A percentile compares a stretch with the other conserved stretches of the same genome.
Conservation (phyloP, 2,797 vertebrate genomes). For the Anas capensis region DNA sequence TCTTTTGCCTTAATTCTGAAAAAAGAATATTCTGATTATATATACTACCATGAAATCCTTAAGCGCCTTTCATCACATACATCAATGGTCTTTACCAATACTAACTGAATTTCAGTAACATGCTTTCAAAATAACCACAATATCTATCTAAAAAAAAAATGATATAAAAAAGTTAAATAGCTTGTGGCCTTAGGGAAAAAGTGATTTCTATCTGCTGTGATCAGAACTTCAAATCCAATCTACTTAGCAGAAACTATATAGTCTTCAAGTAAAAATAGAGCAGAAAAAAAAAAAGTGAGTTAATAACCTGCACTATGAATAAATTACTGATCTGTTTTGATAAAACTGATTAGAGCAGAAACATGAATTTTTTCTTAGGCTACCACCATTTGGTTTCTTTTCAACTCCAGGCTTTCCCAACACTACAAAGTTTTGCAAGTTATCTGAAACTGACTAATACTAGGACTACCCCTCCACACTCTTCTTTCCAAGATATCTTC, state of each 20-base stretch:
- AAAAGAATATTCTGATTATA: not conserved
- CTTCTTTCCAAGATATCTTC: not conserved
- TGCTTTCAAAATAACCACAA: not conserved
- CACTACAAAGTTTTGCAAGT: not conserved
- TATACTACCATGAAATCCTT: not conserved
- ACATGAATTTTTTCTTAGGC: not conserved
- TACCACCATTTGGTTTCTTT: not conserved
- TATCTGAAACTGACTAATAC: not conserved
- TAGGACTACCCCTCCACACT: not conserved
- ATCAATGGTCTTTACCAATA: not conserved
- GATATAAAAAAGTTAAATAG: not conserved
- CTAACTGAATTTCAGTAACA: rapidly evolving
- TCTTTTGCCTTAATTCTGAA: not conserved
- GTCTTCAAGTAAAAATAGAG: not conserved
- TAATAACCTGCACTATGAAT: constrained; percentile 10
- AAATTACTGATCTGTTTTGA: constrained; percentile 24
- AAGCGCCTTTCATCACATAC: not conserved
- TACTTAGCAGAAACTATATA: not conserved
- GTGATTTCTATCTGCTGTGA: not conserved
- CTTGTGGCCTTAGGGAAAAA: not conserved
- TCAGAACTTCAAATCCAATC: not conserved
- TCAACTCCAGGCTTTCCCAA: not conserved
- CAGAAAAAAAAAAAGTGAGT: not conserved
- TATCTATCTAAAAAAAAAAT: not conserved
- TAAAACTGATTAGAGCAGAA: not conserved